These are phyloP conservation scores for Poecilia gillii DNA, from an alignment of 2,797 vertebrate genomes.

Conservation along the genomic window DNA sequence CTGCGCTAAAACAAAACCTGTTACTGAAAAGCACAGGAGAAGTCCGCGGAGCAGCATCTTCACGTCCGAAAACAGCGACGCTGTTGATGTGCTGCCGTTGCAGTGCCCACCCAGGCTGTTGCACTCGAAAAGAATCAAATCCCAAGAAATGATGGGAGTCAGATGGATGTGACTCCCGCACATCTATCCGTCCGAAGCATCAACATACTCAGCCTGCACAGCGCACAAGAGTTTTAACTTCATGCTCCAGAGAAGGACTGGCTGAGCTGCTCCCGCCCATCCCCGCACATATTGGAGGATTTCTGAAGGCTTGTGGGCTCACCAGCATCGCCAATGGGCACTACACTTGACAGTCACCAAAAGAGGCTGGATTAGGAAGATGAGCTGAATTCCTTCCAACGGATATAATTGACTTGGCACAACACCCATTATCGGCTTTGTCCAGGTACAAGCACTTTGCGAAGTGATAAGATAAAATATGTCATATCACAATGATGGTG, in stretches of 20 bases:
- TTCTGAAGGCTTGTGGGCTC: conserved; percentile 45
- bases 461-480: background rate
- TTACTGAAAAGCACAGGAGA: conserved; percentile 65
- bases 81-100: background rate
- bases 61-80: conserved; percentile 29
- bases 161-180: conserved; percentile 29
- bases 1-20: conserved; percentile 57
- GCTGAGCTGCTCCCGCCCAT: conserved; percentile 72
- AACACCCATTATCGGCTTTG: conserved; percentile 10
- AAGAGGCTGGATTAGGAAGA: conserved; percentile 31
- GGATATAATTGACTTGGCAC: background rate
- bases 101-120: background rate
- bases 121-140: conserved; percentile 18
- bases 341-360: conserved; percentile 46
- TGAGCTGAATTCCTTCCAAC: conserved; percentile 6
- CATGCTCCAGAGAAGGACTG: conserved; percentile 64
- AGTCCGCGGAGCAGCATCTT: conserved; percentile 68
- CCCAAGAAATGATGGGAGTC: conserved; percentile 39
- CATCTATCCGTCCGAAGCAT: conserved; percentile 26
- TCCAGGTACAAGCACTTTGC: background rate
- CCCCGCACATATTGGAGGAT: conserved; percentile 63
- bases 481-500: background rate
- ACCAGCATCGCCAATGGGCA: conserved; percentile 39
- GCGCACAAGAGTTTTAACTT: conserved; percentile 82
- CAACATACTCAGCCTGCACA: conserved; percentile 64